Percentiles rank a stretch among this genome's conserved stretches.
Evolutionary conservation across 2,797 vertebrate genomes (phyloP).

Genomic region (Neosilurus hyrtlii): DNA sequence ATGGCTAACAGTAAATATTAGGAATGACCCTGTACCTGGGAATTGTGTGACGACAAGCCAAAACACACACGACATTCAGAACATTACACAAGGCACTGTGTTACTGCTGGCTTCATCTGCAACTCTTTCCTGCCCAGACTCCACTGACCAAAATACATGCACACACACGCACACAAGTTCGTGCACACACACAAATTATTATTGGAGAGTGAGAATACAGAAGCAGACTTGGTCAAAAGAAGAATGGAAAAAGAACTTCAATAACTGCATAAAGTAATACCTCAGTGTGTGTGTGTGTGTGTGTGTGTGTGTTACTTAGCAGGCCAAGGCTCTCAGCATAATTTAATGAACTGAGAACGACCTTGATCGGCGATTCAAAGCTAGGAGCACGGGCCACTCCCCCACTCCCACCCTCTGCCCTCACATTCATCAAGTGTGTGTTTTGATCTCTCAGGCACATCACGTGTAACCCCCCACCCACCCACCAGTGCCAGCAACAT

Average conservation of each 20-base stretch:
- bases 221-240: neutral
- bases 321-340: constrained; percentile 67
- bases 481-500: constrained; percentile 40
- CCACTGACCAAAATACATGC: neutral
- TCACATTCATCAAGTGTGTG: constrained; percentile 89
- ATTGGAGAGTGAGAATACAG: constrained; percentile 1
- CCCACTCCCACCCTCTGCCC: constrained; percentile 72
- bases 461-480: constrained; percentile 72
- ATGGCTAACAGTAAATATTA: constrained; percentile 3
- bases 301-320: constrained; percentile 51
- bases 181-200: constrained; percentile 17
- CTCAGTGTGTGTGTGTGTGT: constrained; percentile 37
- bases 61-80: constrained; percentile 39
- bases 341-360: constrained; percentile 83
- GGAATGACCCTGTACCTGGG: constrained; percentile 27
- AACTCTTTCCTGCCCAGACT: constrained; percentile 2
- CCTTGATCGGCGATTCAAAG: constrained; percentile 59
- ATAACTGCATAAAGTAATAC: constrained; percentile 40
- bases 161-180: neutral
- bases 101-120: constrained; percentile 19
- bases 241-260: constrained; percentile 39
- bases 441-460: constrained; percentile 97
- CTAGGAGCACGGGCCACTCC: constrained; percentile 49
- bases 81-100: constrained; percentile 32
- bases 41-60: constrained; percentile 39